Conservation (phyloP, 2,888 invertebrate species). For the Agrotis exclamationis region DNA sequence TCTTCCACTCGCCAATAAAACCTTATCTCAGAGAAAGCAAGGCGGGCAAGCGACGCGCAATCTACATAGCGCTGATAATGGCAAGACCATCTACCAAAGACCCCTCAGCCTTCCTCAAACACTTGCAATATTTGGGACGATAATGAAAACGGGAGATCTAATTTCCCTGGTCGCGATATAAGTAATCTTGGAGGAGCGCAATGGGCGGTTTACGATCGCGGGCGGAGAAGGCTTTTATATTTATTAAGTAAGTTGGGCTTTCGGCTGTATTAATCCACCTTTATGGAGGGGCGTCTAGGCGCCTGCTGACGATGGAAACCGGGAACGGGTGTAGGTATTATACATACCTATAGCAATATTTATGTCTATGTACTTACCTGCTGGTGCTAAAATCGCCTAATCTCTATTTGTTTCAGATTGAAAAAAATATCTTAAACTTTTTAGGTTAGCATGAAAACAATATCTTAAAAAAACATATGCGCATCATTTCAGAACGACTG, state of each 20-base stretch:
- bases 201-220: constrained; percentile 89
- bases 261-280: constrained; percentile 91
- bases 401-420: not conserved
- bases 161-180: constrained; percentile 81
- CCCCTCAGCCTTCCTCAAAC: constrained; percentile 71
- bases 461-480: too few species aligned
- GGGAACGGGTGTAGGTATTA: constrained; percentile 46
- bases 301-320: constrained; percentile 74
- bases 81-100: constrained; percentile 78
- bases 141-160: constrained; percentile 83
- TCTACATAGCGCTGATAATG: constrained; percentile 91
- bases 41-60: constrained; percentile 84
- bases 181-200: constrained; percentile 89
- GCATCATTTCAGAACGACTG: too few species aligned
- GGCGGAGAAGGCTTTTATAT: constrained; percentile 91
- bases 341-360: constrained; percentile 31
- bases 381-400: not conserved
- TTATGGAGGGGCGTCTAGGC: constrained; percentile 87
- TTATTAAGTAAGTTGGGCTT: constrained; percentile 92
- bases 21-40: constrained; percentile 89
- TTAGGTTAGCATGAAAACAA: too few species aligned
- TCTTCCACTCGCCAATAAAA: constrained; percentile 87
- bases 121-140: constrained; percentile 64
- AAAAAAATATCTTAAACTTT: not conserved
- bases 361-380: constrained; percentile 6